Base-by-base conservation (phyloP, 35 echinoderm and acorn worm species). In the Apostichopus parvimensis region DNA sequence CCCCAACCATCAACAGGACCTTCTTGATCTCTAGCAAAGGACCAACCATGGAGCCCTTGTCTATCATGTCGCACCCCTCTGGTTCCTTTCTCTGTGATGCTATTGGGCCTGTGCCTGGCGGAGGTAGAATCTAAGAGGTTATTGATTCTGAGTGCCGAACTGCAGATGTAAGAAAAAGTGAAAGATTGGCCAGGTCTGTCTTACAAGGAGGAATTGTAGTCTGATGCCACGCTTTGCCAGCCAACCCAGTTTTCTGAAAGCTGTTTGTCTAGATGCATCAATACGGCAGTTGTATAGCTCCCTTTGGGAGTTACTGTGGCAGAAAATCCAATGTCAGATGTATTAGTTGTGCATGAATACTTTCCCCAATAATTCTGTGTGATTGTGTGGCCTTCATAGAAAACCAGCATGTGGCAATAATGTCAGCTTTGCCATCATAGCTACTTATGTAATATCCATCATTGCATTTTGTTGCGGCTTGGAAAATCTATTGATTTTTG, bases 341-440 rank as follows among this genome's bases (percentile, higher is more conserved):
- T 75, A n/a, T 75, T n/a, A 75, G 71, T 75, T 22, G 71, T n/a
- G 21, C 13, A 7, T 75, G 71, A 75, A 75, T 20, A 22, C 15
- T 75, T 75, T 61, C 58, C 71, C 71, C n/a, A 18, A 75, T 75
- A 75, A 75, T 7, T 61, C 58, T 61, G 58, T 61, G 58, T 75
- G 64, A 68, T 11, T 75, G 11, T 22, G 71, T 75, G 71, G 14
- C 71, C 71, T 75, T 75, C 13, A 22, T 75, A 6, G 71, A 73
- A n/a, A 28, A 28, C 26, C 71, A 75, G 71, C 64, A 68, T 68
- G 64, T 75, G 71, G 71, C 71, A 75, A 75, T 75, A 75, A 75
- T 18, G 15, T 75, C 71, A 75, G 71, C 20, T n/a, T 75, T 75
- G 71, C 71, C 20, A 22, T 75, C 17, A 20, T 75, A 75, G 71